Evolutionary conservation across 2,113 vertebrate genomes (phyloP).

Genomic region (Xiphophorus maculatus): DNA sequence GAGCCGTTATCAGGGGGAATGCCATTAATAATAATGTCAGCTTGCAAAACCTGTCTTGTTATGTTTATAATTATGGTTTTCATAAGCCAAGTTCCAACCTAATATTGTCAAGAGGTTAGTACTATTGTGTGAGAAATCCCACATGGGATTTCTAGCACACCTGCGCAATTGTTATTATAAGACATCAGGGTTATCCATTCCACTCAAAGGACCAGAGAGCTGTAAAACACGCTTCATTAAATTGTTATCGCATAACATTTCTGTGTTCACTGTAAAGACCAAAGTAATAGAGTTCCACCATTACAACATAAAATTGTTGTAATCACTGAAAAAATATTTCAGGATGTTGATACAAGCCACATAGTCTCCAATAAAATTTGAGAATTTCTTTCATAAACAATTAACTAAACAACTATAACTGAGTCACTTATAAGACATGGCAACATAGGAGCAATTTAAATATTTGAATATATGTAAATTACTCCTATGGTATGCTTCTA

Average conservation of each 20-base stretch:
- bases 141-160: slow-evolving; percentile 3
- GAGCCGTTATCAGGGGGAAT: slow-evolving; percentile 39
- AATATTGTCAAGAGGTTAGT: slow-evolving; percentile 1
- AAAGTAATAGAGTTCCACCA: neutral
- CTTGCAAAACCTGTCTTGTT: slow-evolving; percentile 15
- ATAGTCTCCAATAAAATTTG: no score
- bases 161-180: slow-evolving; percentile 31
- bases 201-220: neutral
- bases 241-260: neutral
- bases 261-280: no score
- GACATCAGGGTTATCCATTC: neutral
- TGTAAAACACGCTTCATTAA: neutral
- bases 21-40: slow-evolving; percentile 32
- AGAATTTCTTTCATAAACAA: no score
- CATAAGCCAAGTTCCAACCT: slow-evolving; percentile 13
- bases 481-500: no score
- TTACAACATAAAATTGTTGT: no score
- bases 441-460: no score
- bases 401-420: no score
- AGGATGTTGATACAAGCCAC: no score
- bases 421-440: no score
- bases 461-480: no score
- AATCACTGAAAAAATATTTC: no score
- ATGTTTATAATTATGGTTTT: slow-evolving; percentile 10
- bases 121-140: neutral